Base-by-base conservation (phyloP, 1,140 invertebrate species). In the Agrilus planipennis region DNA sequence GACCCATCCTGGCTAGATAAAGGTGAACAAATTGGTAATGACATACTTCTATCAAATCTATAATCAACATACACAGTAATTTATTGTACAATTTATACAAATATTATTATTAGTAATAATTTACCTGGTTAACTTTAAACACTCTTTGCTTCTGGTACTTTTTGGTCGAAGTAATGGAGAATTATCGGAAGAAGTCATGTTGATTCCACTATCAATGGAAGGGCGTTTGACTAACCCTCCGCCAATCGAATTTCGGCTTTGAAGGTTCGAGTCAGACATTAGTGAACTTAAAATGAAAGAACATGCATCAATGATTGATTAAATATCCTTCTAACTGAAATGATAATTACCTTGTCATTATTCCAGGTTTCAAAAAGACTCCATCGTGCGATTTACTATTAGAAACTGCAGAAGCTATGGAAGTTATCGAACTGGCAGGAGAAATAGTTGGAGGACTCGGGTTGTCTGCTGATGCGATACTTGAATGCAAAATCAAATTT, bases 141-240 rank as follows among this genome's bases (percentile, higher is more conserved):
- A 59, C 37, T 64, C 63, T 41, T 54, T 45, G 42, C 30, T 41
- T 34, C 54, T 58, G 11, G 42, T 53, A 42, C 45, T 57, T 45
- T 58, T 62, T 19, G 51, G 45, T 42, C 50, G 51, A 17, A 53
- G 27, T n/a, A 52, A 54, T 19, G 54, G 45, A 7, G 55, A 39
- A 41, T 52, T 60, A 35, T 62, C 59, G 1, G 48, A 45, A 15
- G 54, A 69, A 48, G 73, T 76, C 71, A 87, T 76, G 58, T 87
- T 81, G 51, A 87, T 85, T 45, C 84, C 84, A 59, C 83, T 87
- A 62, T 88, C 84, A 44, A 88, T 79, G 1, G 84, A 88, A 5
- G 83, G 80, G 52, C 84, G 69, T 60, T 87, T 87, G 37, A 77
- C 71, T 18, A 81, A 68, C 34, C 71, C 73, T 57, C 66, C 68